phyloP scores from a whole-genome alignment of 2,888 invertebrate species.

The Kryphioiulus occultus region DNA sequence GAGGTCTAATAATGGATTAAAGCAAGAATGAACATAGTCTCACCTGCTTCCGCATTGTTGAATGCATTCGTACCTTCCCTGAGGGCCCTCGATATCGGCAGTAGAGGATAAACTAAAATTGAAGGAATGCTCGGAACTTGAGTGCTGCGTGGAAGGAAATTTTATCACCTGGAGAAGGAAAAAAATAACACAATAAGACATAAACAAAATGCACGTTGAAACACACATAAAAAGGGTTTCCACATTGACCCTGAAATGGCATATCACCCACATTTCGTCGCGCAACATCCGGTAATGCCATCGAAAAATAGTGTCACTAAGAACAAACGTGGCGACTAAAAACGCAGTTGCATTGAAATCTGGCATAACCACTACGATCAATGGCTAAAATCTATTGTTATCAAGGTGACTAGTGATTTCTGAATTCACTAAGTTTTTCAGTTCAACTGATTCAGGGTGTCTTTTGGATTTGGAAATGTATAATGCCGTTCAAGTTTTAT shows the following conservation, averaged over 20 bases:
- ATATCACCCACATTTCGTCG: neutral
- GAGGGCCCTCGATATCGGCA: conserved; percentile 81
- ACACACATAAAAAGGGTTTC: neutral
- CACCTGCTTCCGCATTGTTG: conserved; percentile 70
- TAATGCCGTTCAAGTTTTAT: too few relatives aligned
- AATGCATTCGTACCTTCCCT: conserved; percentile 94
- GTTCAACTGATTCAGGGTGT: too few relatives aligned
- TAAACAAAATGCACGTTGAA: neutral
- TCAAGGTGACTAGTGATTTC: too few relatives aligned
- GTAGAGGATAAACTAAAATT: conserved; percentile 80
- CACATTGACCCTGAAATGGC: neutral
- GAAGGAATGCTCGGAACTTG: conserved; percentile 68
- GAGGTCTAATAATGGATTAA: neutral
- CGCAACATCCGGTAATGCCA: neutral
- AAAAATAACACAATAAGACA: neutral
- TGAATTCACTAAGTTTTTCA: too few relatives aligned
- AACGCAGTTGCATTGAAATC: neutral
- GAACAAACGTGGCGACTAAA: neutral
- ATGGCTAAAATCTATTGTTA: neutral
- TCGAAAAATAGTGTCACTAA: neutral
- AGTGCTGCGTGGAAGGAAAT: conserved; percentile 51
- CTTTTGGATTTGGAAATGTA: too few relatives aligned
- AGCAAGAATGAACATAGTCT: conserved; percentile 51
- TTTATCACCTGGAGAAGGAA: conserved; percentile 50
- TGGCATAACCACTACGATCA: neutral